phyloP scores from a whole-genome alignment of 2,113 vertebrate genomes.

The Campylorhamphus procurvoides region DNA sequence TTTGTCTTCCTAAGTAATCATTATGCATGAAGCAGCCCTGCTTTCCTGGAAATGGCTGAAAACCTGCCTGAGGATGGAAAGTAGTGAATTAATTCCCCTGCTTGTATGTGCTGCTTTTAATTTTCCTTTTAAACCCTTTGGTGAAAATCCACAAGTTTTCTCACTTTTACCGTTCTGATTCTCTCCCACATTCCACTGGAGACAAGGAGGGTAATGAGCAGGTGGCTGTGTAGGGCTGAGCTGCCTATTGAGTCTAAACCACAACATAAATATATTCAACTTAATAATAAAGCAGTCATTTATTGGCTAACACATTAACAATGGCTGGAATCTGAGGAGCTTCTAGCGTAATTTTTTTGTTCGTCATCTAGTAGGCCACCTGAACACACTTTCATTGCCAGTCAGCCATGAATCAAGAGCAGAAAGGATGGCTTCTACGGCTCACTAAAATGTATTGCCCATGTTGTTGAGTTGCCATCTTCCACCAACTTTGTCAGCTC shows the following conservation, averaged over 20 bases:
- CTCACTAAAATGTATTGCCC: neutral
- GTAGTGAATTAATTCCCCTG: neutral
- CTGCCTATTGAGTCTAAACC: neutral
- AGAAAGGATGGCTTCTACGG: neutral
- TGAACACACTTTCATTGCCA: neutral
- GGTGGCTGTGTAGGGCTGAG: neutral
- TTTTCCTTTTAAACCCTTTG: neutral
- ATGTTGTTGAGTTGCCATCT: neutral
- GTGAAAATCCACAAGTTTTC: neutral
- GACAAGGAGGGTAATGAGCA: neutral
- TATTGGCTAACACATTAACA: neutral
- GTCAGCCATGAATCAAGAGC: neutral
- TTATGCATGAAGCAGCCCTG: rapidly evolving
- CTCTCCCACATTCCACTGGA: neutral
- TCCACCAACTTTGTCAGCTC: neutral
- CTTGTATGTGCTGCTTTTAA: neutral
- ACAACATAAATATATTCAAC: neutral
- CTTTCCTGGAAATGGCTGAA: neutral
- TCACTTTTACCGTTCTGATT: rapidly evolving
- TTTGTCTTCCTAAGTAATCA: neutral
- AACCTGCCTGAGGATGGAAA: neutral
- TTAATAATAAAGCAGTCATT: neutral
- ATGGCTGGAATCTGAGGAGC: neutral
- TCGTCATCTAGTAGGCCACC: neutral
- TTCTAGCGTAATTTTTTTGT: neutral